phyloP scores from a whole-genome alignment of 1,140 invertebrate species.

The Neodiprion fabricii region DNA sequence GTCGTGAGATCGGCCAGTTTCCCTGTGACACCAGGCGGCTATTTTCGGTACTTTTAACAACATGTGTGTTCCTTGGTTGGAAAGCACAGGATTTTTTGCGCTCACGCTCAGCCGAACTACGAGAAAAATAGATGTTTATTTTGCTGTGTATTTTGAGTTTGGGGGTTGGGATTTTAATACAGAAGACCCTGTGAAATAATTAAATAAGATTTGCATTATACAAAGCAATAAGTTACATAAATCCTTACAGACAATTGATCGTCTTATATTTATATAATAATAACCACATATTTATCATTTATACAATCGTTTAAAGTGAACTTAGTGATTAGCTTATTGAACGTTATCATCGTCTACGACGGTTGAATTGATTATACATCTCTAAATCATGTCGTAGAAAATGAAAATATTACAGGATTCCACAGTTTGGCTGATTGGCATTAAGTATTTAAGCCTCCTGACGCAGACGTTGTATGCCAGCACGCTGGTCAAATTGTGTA shows the following conservation, averaged over 20 bases:
- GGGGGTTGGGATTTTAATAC: no score
- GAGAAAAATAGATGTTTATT: no score
- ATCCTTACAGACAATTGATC: background rate
- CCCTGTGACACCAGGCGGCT: no score
- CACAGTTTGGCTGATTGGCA: background rate
- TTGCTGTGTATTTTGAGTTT: no score
- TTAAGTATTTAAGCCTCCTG: background rate
- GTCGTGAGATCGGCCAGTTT: no score
- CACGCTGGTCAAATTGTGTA: no score
- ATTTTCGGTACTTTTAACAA: no score
- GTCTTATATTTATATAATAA: background rate
- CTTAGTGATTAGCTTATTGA: background rate
- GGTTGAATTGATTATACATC: background rate
- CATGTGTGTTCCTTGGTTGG: no score
- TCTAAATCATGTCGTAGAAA: background rate
- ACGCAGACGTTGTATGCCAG: background rate
- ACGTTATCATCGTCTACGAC: background rate
- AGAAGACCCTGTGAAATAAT: slow-evolving; percentile 38
- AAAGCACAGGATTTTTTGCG: no score
- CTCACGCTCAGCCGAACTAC: no score
- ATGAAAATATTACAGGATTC: background rate
- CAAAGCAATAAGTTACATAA: slow-evolving; percentile 64
- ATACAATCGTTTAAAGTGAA: background rate
- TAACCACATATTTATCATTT: slow-evolving; percentile 2
- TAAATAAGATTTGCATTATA: slow-evolving; percentile 64